These are phyloP conservation scores for Poecilia picta DNA, from an alignment of 2,797 vertebrate species.

Conservation along the genomic window DNA sequence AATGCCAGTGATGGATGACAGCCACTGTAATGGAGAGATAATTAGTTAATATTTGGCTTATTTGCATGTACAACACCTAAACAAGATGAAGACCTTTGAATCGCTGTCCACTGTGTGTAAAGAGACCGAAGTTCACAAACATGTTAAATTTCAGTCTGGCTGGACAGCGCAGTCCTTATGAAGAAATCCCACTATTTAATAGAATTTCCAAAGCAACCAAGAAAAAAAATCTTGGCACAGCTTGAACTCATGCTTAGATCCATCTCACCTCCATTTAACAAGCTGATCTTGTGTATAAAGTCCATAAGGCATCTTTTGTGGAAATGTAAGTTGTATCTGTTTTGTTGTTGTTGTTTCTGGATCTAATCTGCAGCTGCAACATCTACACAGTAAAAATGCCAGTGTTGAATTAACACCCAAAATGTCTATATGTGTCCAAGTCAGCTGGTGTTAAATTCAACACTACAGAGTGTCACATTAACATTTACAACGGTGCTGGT, in stretches of 20 bases:
- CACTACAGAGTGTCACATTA: no score
- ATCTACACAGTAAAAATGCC: no score
- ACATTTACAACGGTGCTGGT: no score
- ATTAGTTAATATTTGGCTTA: background rate
- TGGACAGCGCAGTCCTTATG: background rate
- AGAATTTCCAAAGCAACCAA: background rate
- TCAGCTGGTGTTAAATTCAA: no score
- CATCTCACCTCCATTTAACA: background rate
- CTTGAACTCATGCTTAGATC: background rate
- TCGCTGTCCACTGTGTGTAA: background rate
- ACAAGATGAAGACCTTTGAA: background rate
- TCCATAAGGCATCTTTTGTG: no score
- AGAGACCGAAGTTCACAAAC: background rate
- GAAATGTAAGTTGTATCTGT: no score
- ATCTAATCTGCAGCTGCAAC: background rate
- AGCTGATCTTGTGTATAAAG: background rate
- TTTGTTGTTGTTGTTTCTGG: background rate
- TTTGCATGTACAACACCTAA: background rate
- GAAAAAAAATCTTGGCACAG: background rate
- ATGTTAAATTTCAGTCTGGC: background rate
- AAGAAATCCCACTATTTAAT: background rate
- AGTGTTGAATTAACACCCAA: no score
- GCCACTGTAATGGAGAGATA: background rate
- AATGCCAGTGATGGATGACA: background rate
- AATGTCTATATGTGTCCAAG: no score